Evolutionary conservation across 2,113 vertebrate species (phyloP), one percentile per base, ranked within the genome.

Genomic region (Bagarius yarrelli): DNA sequence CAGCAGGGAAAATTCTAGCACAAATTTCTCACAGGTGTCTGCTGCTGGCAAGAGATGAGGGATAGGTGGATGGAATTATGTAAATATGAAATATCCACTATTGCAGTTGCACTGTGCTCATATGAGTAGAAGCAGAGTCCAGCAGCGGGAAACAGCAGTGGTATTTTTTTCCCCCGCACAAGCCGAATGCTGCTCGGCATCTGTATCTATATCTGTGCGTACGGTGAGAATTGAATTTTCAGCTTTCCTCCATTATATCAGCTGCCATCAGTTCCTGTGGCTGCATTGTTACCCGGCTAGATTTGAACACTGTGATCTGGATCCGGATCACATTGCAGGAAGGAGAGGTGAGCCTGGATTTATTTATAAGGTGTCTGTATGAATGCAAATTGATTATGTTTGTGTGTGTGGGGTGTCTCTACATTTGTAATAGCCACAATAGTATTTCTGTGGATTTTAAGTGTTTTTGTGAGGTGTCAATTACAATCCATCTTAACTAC

Each of bases 41-140:
- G 32, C 50, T 53, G 69, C 70, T 79, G 16, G 80, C 16, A 81
- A 77, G 82, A 84, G 63, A 75, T 18, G 25, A 25, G 57, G 64
- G 80, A 85, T 73, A 85, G 73, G 83, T 91, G 90, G 88, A 88
- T 90, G 82, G 87, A 89, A 89, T 90, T 90, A 91, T 91, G 90
- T 85, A 91, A 91, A 92, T 92, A 53, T 21, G 14, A 85, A 84
- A 82, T 80, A 77, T 83, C 32, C 89, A 88, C 90, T 91, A 90
- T 88, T 87, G 83, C 36, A 86, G 87, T 86, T 74, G 79, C 23
- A 78, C 79, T 25, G 64, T 88, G 88, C 86, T 86, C 90, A 86
- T 88, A 87, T 76, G 85, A 85, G 78, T 73, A 70, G 50, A 53
- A 74, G 25, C 84, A 77, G 88, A 88, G 79, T 84, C 80, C 74